Evolutionary conservation across 2,888 invertebrate genomes (phyloP).

Genomic region (Sarcophaga subvicina): DNA sequence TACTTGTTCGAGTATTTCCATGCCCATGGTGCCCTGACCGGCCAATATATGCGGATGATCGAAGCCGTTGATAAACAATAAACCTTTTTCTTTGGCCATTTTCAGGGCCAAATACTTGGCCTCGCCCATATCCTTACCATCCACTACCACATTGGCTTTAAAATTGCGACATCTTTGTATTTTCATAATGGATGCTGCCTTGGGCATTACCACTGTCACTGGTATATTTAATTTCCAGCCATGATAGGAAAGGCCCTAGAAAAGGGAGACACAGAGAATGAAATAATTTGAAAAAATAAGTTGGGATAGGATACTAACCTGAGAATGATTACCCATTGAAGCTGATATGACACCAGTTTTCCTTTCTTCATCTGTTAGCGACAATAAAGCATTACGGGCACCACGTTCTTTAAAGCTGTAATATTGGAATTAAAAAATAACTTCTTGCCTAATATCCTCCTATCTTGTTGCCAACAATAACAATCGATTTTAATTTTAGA

Average conservation of each 20-base stretch:
- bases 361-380: slow-evolving; percentile 88
- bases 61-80: slow-evolving; percentile 95
- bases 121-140: slow-evolving; percentile 91
- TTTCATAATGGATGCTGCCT: slow-evolving; percentile 97
- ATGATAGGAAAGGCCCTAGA: slow-evolving; percentile 87
- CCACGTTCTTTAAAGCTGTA: slow-evolving; percentile 96
- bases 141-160: slow-evolving; percentile 90
- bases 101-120: slow-evolving; percentile 91
- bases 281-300: not conserved
- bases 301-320: slow-evolving; percentile 77
- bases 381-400: slow-evolving; percentile 92
- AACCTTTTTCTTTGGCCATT: slow-evolving; percentile 86
- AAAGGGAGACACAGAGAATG: not conserved
- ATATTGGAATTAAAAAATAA: not conserved
- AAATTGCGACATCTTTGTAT: slow-evolving; percentile 92
- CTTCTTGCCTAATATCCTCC: too few relatives aligned
- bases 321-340: slow-evolving; percentile 96
- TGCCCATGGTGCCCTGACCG: slow-evolving; percentile 96
- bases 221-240: slow-evolving; percentile 87
- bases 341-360: slow-evolving; percentile 93
- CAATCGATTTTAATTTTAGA: too few relatives aligned
- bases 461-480: too few relatives aligned
- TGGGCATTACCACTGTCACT: slow-evolving; percentile 96
- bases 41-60: slow-evolving; percentile 98
- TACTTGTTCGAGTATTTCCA: slow-evolving; percentile 96